Percentiles rank a stretch among this genome's conserved stretches.
phyloP scores from a whole-genome alignment of 1,140 invertebrate genomes.

The Penaeus indicus region DNA sequence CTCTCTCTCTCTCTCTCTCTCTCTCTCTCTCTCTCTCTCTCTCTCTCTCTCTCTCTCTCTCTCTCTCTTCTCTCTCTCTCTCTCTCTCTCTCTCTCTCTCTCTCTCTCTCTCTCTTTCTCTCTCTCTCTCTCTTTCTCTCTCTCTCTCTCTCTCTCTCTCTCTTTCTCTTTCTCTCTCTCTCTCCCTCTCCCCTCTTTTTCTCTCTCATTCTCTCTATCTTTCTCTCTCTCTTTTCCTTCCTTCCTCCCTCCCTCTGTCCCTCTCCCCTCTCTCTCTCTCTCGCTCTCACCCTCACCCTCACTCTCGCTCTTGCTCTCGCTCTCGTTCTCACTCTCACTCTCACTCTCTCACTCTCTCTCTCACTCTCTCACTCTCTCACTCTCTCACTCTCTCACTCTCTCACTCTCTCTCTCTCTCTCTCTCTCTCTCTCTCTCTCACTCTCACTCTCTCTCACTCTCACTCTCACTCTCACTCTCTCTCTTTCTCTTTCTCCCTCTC shows the following conservation, averaged over 20 bases:
- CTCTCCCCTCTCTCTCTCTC: background rate
- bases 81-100: background rate
- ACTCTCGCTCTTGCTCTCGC: background rate
- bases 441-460: background rate
- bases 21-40: background rate
- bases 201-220: background rate
- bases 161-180: background rate
- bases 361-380: background rate
- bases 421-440: background rate
- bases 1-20: background rate
- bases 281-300: background rate
- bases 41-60: background rate
- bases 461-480: fast-evolving
- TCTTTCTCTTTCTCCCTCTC: background rate
- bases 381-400: background rate
- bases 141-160: fast-evolving
- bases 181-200: background rate
- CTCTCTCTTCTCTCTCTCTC: background rate
- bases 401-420: background rate
- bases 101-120: background rate
- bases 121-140: background rate
- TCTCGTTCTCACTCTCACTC: too few relatives aligned
- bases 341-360: too few relatives aligned
- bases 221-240: background rate
- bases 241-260: background rate